Percentiles rank a stretch among this genome's conserved stretches.
These are phyloP conservation scores for Drosophila kikkawai DNA, from an alignment of 1,140 invertebrate species.

Conservation along the genomic window DNA sequence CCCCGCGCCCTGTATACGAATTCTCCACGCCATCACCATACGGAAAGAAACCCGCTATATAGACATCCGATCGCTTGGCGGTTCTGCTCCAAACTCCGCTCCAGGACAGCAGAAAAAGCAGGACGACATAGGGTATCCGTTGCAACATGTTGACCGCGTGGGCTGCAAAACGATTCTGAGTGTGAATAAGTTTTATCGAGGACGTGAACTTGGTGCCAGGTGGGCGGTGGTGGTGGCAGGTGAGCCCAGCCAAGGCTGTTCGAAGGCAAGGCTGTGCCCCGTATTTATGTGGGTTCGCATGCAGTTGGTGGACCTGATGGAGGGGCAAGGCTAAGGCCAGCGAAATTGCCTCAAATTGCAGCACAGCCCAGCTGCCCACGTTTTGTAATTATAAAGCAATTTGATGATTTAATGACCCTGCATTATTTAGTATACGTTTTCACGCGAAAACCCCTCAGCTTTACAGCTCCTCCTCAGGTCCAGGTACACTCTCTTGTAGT, in stretches of 20 bases:
- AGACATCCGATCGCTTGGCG: constrained; percentile 88
- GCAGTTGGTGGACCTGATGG: constrained; percentile 14
- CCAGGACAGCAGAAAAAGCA: constrained; percentile 41
- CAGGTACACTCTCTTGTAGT: background rate
- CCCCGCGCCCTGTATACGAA: constrained; percentile 92
- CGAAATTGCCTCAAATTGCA: constrained; percentile 40
- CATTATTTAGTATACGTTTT: constrained; percentile 27
- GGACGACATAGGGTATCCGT: constrained; percentile 7
- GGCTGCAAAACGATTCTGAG: constrained; percentile 46
- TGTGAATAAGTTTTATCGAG: constrained; percentile 25
- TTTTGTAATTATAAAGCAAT: constrained; percentile 34
- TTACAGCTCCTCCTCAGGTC: background rate
- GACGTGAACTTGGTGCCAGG: constrained; percentile 41
- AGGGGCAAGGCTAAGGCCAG: constrained; percentile 46
- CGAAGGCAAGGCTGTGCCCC: constrained; percentile 37
- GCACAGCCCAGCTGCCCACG: constrained; percentile 4
- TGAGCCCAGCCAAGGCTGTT: constrained; percentile 11
- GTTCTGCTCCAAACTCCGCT: constrained; percentile 45
- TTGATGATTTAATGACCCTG: constrained; percentile 19
- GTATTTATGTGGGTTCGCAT: constrained; percentile 15
- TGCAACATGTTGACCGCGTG: constrained; percentile 50
- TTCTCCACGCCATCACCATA: constrained; percentile 91
- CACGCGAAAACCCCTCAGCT: background rate
- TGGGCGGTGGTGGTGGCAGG: constrained; percentile 8
- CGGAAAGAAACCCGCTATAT: constrained; percentile 96